Conservation (phyloP, 1,140 invertebrate species). For the Paraescarpia echinospica region DNA sequence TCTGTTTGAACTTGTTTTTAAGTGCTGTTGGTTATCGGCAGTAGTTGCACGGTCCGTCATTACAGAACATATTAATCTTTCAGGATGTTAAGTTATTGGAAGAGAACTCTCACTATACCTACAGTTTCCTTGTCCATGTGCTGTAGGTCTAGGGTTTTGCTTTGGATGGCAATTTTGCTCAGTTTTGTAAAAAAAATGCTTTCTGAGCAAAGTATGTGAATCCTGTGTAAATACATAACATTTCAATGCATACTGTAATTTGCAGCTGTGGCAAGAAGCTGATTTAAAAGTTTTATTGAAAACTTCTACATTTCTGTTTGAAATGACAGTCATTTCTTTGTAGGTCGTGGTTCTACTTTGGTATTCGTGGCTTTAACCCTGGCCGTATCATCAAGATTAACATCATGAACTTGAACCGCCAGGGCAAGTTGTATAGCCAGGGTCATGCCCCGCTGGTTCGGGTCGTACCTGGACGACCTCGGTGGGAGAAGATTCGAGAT, state of each 20-base stretch:
- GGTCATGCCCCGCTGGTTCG: constrained; percentile 82
- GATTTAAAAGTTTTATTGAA: neutral
- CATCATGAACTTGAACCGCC: constrained; percentile 84
- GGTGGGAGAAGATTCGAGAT: constrained; percentile 76
- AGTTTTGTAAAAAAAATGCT: too few relatives aligned
- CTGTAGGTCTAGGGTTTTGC: too few relatives aligned
- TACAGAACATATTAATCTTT: too few relatives aligned
- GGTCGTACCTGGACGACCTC: constrained; percentile 61
- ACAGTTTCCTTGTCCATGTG: too few relatives aligned
- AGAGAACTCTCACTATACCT: too few relatives aligned
- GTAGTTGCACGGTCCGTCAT: too few relatives aligned
- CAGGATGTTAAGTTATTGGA: too few relatives aligned
- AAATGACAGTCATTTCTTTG: constrained; percentile 22
- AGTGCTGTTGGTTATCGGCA: too few relatives aligned
- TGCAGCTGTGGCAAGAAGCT: neutral
- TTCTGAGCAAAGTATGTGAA: too few relatives aligned
- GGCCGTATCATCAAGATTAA: constrained; percentile 74
- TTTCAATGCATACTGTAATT: neutral
- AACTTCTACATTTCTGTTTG: neutral
- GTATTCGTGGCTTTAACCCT: constrained; percentile 67
- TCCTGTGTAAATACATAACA: too few relatives aligned
- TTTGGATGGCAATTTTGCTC: neutral
- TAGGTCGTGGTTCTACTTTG: constrained; percentile 92
- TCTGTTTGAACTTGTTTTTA: too few relatives aligned
- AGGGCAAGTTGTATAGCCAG: constrained; percentile 87